Evolutionary conservation across 2,113 vertebrate genomes (phyloP).

Genomic region (Falcunculus frontatus): DNA sequence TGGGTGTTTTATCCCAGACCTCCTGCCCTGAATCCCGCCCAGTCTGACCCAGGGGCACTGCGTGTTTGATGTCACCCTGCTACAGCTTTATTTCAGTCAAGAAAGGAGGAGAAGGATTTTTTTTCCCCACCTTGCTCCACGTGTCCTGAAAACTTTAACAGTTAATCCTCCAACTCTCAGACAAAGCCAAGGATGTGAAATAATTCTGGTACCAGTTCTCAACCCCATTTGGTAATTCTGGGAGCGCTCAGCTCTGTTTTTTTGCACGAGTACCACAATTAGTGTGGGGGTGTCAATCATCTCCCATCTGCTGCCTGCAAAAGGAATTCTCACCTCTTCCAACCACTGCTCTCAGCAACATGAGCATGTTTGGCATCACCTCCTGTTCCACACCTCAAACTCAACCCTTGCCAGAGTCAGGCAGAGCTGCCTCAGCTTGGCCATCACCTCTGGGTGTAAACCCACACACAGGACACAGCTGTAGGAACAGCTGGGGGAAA

Average conservation of each 20-base stretch:
- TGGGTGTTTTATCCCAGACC: background rate
- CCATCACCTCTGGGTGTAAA: background rate
- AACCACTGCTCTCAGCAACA: background rate
- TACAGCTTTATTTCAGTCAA: background rate
- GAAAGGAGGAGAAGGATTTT: background rate
- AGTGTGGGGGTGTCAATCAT: background rate
- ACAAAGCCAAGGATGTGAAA: background rate
- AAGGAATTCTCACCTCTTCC: constrained; percentile 29
- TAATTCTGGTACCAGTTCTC: background rate
- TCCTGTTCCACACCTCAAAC: constrained; percentile 22
- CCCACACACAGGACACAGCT: background rate
- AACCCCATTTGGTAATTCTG: background rate
- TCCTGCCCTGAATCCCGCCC: background rate
- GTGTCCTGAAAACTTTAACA: background rate
- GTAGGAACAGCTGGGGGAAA: background rate
- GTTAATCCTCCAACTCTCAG: background rate
- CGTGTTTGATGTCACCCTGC: background rate
- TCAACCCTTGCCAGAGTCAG: background rate
- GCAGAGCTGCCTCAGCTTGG: background rate
- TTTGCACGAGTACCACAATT: background rate
- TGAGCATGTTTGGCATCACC: background rate
- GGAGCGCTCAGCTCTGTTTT: background rate
- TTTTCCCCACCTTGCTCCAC: background rate
- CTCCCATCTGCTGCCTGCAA: constrained; percentile 45
- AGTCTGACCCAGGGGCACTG: background rate